Evolutionary conservation across 2,797 vertebrate genomes (phyloP).

Genomic region (Protosalanx chinensis): DNA sequence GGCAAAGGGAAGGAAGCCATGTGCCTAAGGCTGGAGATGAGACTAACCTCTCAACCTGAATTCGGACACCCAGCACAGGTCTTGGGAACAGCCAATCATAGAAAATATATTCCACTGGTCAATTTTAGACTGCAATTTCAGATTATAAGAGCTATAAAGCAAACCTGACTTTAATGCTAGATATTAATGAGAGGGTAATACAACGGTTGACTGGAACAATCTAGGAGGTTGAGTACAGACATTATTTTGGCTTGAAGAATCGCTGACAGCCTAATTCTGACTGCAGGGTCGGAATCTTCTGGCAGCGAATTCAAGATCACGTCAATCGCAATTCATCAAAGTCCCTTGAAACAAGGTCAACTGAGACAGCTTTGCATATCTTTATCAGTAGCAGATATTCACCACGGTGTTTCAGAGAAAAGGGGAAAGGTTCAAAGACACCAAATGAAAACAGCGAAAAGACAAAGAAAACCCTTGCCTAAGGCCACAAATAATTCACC

Average conservation of each 20-base stretch:
- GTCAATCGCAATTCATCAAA: slow-evolving; percentile 14
- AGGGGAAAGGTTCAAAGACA: slow-evolving; percentile 31
- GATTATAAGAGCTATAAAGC: slow-evolving; percentile 21
- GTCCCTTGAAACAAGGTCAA: slow-evolving; percentile 20
- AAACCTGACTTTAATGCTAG: background rate
- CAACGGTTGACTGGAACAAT: background rate
- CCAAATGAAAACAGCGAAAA: slow-evolving; percentile 57
- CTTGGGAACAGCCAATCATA: slow-evolving; percentile 34
- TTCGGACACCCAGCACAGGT: slow-evolving; percentile 2
- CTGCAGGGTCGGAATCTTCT: slow-evolving; percentile 16
- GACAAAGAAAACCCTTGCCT: slow-evolving; percentile 52
- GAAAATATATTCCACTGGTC: slow-evolving; percentile 37
- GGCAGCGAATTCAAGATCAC: slow-evolving; percentile 7
- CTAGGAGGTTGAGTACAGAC: too few relatives aligned
- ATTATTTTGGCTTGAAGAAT: background rate
- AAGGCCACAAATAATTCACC: slow-evolving; percentile 31
- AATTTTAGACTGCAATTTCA: slow-evolving; percentile 27
- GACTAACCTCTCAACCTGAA: background rate
- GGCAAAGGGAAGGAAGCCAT: slow-evolving; percentile 5
- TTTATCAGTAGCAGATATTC: slow-evolving; percentile 29
- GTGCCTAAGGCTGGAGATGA: background rate
- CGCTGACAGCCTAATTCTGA: slow-evolving; percentile 23
- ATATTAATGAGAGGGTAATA: background rate
- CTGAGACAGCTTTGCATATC: slow-evolving; percentile 32
- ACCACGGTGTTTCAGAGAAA: slow-evolving; percentile 23